Base-by-base conservation (phyloP, 1,140 invertebrate genomes). In the Pseudomyrmex cubaensis region DNA sequence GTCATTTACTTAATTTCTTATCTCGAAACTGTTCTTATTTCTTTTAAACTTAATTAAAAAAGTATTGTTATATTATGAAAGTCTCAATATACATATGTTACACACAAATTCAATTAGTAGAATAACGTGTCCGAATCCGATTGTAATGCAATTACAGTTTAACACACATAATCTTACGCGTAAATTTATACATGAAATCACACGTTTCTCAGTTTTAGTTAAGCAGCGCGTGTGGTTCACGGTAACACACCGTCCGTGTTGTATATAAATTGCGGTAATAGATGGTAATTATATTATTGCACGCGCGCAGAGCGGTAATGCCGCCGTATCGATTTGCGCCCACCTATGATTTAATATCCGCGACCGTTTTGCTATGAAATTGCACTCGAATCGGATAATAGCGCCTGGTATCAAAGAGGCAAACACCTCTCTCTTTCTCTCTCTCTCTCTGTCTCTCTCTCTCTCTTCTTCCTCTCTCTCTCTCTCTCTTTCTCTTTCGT, bases 401-500 rank as follows among this genome's bases (percentile, higher is more conserved):
- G 44, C 66, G 59, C 48, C 48, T 74, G 78, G 20, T 62, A 82
- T 72, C 67, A 75, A 82, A 74, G 78, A 73, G 70, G 64, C 17
- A 25, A 54, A 20, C 46, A 54, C n/a, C 7, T 0, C 69, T 44
- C 54, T 15, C 25, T 74, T 52, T 82, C 66, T 69, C 69, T 62
- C 56, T 77, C 66, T 74, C 46, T 77, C 52, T 85, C 74, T 44
- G 66, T 73, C 52, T 74, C 52, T 77, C 25, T 69, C 20, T n/a
- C 73, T 78, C 76, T 85, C 66, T 85, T 76, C 77, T 87, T 5
- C 4, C 35, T 35, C 5, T 35, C 0, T 35, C 35, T 35, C 35
- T 35, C 35, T 35, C 5, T 35, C 67, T 78, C 66, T 89, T 84
- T 88, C 74, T 89, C 85, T 92, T 48, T 78, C 77, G 52, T 83